Base-by-base conservation (phyloP, 2,888 invertebrate species). In the Watsonalla cultraria region DNA sequence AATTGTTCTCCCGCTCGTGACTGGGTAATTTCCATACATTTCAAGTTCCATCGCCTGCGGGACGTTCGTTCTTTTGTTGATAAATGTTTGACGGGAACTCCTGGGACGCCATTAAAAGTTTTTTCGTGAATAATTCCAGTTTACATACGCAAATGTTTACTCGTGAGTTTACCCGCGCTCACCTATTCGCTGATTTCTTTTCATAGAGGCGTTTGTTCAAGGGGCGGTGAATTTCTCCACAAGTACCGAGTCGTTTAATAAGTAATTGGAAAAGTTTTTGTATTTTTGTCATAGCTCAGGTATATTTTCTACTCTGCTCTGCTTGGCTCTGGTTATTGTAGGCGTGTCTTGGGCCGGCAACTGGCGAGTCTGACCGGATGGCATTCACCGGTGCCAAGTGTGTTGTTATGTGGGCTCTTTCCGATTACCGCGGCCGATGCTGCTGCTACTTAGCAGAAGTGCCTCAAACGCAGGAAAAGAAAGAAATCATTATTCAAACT, bases 11-110 rank as follows among this genome's bases (percentile, higher is more conserved):
- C 78, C 86, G 90, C 85, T 82, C 81, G 88, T 89, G 90, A 87
- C 89, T 90, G 84, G 89, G 90, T 90, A 90, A 90, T 90, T 90
- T 90, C 89, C 90, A 90, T 90, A 90, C 89, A 90, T 90, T 90
- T 90, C 85, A 89, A 90, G 90, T 90, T 90, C 88, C 83, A 88
- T 90, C 90, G 90, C 90, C 90, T 89, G 88, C 88, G 90, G 90
- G 89, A 90, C 88, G 89, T 89, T 90, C 89, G 86, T 90, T 90
- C 90, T 90, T 90, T 90, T 90, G 90, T 90, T 90, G 90, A 90
- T 90, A 90, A 90, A 90, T 90, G 90, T 90, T 90, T 90, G 90
- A 89, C 90, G 89, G 88, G 82, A 90, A 87, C 90, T 89, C 88
- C 83, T 82, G 89, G 88, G 90, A 90, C 90, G 90, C 90, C 90